Conservation (phyloP, 37 sponge, comb jelly and placozoan genomes). For the Agelas oroides region DNA sequence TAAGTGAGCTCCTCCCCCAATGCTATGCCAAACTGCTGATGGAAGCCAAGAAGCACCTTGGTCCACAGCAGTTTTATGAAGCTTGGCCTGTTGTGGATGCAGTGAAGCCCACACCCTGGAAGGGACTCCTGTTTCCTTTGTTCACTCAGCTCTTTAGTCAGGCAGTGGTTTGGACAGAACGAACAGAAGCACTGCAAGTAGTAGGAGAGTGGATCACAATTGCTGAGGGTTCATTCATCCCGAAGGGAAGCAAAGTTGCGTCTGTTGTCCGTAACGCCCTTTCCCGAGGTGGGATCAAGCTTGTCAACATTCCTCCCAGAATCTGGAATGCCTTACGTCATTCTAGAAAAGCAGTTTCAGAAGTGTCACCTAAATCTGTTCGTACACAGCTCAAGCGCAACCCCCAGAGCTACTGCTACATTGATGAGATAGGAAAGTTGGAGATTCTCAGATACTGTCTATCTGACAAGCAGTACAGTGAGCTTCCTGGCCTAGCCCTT, state of each 20-base stretch:
- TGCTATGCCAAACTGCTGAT: constrained; percentile 51
- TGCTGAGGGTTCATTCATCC: constrained; percentile 2
- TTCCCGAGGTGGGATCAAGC: constrained; percentile 22
- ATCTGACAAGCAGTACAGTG: constrained; percentile 35
- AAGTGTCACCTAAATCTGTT: constrained; percentile 24
- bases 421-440: constrained; percentile 20
- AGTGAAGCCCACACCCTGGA: constrained; percentile 34
- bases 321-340: constrained; percentile 22
- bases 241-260: constrained; percentile 4
- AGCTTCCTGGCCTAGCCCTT: constrained; percentile 30
- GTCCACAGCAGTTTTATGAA: constrained; percentile 13
- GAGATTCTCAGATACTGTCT: constrained; percentile 61
- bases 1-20: constrained; percentile 43
- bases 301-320: constrained; percentile 15
- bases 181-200: not conserved
- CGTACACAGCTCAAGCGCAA: not conserved
- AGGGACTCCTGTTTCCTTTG: constrained; percentile 12
- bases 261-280: constrained; percentile 8
- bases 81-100: constrained; percentile 45
- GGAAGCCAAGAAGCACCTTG: constrained; percentile 12
- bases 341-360: not conserved
- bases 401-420: constrained; percentile 4
- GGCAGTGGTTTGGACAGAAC: constrained; percentile 11
- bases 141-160: constrained; percentile 8
- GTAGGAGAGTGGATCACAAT: constrained; percentile 34